A percentile compares a stretch with the other conserved stretches of the same genome.
Evolutionary conservation across 1,140 invertebrate species (phyloP).

Genomic region (Drosophila dunni): DNA sequence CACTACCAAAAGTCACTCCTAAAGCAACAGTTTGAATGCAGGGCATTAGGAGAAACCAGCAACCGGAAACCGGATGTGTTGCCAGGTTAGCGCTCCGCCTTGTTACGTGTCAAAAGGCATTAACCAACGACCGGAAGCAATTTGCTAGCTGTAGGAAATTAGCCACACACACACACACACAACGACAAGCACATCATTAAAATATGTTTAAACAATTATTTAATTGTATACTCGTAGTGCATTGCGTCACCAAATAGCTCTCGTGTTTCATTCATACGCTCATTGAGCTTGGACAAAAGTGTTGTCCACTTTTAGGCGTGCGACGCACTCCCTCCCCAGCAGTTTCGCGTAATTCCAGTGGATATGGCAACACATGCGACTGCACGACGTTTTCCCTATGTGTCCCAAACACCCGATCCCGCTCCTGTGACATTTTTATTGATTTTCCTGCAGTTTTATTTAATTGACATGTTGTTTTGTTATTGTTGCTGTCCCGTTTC

Average conservation of each 20-base stretch:
- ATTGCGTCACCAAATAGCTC: conserved; percentile 55
- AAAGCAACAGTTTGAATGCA: conserved; percentile 67
- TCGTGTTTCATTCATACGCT: conserved; percentile 60
- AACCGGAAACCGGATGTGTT: conserved; percentile 64
- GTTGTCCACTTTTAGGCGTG: conserved; percentile 9
- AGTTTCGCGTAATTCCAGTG: conserved; percentile 52
- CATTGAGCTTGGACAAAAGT: conserved; percentile 43
- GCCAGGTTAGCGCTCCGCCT: conserved; percentile 49
- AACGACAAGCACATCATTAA: conserved; percentile 67
- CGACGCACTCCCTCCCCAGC: not conserved
- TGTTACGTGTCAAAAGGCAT: conserved; percentile 58
- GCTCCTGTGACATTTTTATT: conserved; percentile 61
- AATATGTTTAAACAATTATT: conserved; percentile 73
- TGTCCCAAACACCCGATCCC: not conserved
- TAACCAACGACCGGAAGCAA: conserved; percentile 60
- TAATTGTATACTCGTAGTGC: conserved; percentile 52
- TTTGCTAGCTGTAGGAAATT: conserved; percentile 63
- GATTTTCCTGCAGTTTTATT: conserved; percentile 82
- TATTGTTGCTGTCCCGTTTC: conserved; percentile 72
- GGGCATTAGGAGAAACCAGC: conserved; percentile 47
- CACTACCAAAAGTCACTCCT: not conserved
- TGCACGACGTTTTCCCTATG: not conserved
- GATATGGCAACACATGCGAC: conserved; percentile 17
- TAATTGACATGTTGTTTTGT: conserved; percentile 82
- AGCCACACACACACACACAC: conserved; percentile 16